phyloP scores from a whole-genome alignment of 2,113 vertebrate species.

The Stictonetta naevosa region DNA sequence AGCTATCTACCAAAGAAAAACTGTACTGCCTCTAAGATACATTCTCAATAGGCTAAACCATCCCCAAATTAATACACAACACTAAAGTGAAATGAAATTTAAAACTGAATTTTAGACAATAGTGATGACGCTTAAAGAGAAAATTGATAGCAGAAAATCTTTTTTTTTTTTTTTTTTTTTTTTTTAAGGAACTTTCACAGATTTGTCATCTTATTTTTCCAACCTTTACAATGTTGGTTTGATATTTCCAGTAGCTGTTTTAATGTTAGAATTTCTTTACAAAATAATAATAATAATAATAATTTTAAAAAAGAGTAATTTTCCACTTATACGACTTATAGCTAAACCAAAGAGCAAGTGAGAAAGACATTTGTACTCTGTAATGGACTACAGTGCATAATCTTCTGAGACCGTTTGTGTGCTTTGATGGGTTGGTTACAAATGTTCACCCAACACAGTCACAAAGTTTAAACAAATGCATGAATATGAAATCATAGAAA shows the following conservation, averaged over 20 bases:
- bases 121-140: constrained; percentile 28
- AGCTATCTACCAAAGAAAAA: constrained; percentile 47
- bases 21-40: not conserved
- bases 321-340: not conserved
- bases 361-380: not conserved
- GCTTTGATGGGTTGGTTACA: not conserved
- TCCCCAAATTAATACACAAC: constrained; percentile 10
- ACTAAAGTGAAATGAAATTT: constrained; percentile 60
- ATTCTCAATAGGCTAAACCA: constrained; percentile 52
- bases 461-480: not conserved
- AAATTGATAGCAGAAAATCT: not conserved
- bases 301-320: not conserved
- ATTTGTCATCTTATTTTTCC: not conserved
- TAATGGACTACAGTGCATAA: not conserved
- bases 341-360: not conserved
- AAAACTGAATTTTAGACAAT: constrained; percentile 36
- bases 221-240: not conserved
- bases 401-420: not conserved
- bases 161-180: not conserved
- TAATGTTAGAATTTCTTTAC: not conserved
- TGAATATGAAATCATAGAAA: not conserved
- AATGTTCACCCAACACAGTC: not conserved
- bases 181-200: constrained; percentile 12
- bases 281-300: too few species aligned
- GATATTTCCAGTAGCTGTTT: not conserved